A percentile compares a stretch with the other conserved stretches of the same genome.
Evolutionary conservation across 2,113 vertebrate species (phyloP).

Genomic region (Myiagra hebetior): DNA sequence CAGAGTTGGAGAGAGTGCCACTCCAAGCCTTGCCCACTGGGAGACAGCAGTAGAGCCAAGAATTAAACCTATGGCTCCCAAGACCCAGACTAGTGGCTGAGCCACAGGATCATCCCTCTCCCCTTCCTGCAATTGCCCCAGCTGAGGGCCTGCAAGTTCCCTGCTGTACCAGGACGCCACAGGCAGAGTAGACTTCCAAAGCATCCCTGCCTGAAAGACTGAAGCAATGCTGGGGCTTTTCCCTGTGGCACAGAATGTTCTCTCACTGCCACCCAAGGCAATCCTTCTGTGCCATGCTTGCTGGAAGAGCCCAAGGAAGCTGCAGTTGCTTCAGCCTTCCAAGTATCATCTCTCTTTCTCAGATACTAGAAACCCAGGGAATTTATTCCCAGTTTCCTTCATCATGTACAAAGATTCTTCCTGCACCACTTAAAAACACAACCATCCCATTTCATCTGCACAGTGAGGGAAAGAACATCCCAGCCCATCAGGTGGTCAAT

Average conservation of each 20-base stretch:
- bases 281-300: background rate
- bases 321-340: background rate
- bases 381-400: background rate
- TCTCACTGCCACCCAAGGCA: background rate
- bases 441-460: background rate
- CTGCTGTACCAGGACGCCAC: background rate
- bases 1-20: background rate
- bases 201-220: background rate
- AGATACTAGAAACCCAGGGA: background rate
- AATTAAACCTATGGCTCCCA: constrained; percentile 18
- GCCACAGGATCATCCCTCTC: background rate
- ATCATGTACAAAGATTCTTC: background rate
- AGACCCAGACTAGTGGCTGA: background rate
- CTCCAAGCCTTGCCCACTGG: background rate
- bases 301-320: background rate
- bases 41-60: background rate
- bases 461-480: background rate
- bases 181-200: background rate
- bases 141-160: background rate
- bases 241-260: background rate
- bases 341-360: background rate
- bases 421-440: background rate
- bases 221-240: background rate
- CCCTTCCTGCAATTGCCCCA: background rate
- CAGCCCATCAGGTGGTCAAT: background rate